Conservation (phyloP, 2,888 invertebrate genomes). For the Ametastegia equiseti region DNA sequence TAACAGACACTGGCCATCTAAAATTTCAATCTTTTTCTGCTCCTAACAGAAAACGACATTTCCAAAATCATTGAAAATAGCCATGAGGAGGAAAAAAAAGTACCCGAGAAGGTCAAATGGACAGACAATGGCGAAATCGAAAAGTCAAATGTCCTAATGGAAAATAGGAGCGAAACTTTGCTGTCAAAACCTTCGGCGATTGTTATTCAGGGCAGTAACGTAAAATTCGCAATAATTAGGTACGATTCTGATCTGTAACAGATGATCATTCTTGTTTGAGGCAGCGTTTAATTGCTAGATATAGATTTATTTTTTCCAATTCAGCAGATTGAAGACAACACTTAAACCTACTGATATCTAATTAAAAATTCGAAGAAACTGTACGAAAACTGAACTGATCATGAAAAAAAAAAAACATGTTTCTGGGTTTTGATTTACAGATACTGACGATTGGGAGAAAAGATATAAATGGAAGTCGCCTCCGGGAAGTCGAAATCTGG, state of each 20-base stretch:
- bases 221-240: slow-evolving; percentile 57
- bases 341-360: background rate
- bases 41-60: background rate
- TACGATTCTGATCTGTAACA: background rate
- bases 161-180: background rate
- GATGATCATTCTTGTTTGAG: background rate
- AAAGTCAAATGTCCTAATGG: background rate
- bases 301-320: background rate
- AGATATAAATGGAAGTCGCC: no score
- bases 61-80: background rate
- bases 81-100: background rate
- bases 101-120: background rate
- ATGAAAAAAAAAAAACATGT: background rate
- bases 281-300: background rate
- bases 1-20: background rate
- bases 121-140: background rate
- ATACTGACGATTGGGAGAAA: background rate
- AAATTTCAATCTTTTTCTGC: background rate
- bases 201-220: slow-evolving; percentile 55
- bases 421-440: background rate
- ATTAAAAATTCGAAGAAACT: background rate
- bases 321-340: background rate
- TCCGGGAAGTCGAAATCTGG: background rate
- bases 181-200: slow-evolving; percentile 55
- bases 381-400: background rate